Base-by-base conservation (phyloP, 2,888 invertebrate species). In the Noctuana brunneofusca region DNA sequence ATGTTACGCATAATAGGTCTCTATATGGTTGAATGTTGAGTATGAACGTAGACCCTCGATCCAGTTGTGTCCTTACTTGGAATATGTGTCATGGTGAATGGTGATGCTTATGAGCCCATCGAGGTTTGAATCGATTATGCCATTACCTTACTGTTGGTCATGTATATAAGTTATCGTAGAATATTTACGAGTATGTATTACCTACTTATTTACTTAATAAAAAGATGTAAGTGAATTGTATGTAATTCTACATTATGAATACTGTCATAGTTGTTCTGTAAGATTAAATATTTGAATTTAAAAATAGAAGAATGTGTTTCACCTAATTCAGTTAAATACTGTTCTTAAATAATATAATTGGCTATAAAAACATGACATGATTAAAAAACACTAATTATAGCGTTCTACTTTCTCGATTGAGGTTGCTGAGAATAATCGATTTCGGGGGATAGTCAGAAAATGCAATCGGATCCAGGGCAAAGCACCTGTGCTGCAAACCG, bases 81-180 rank as follows among this genome's bases (percentile, higher is more conserved):
- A 78, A 82, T 75, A 80, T 81, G 73, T 87, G 87, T 86, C 87
- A 87, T 66, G 85, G 85, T 71, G 67, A 76, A 87, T 66, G 85
- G 85, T 71, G 67, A 76, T 71, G 69, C 65, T n/a, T 60, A 63
- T 77, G 78, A 80, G 80, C 79, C 74, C 76, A 69, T 32, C n/a
- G 55, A 57, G 56, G 46, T 27, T 57, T 48, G 20, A 48, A 57
- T 35, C 32, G 32, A 35, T 56, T 56, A 56, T 9, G 30, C n/a
- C 57, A 35, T 48, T 35, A 20, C 46, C 38, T 20, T 46, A 55
- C 1, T 22, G n/a, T 32, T n/a, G 18, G 48, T 32, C 46, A 48
- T 20, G 55, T 20, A 12, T 53, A 35, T 11, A 18, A 18, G 14
- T 43, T 43, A 38, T 6, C 9, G 38, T 38, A 14, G 38, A 2